Conservation (phyloP, 2,797 vertebrate genomes). For the Crocodylus rhombifer region DNA sequence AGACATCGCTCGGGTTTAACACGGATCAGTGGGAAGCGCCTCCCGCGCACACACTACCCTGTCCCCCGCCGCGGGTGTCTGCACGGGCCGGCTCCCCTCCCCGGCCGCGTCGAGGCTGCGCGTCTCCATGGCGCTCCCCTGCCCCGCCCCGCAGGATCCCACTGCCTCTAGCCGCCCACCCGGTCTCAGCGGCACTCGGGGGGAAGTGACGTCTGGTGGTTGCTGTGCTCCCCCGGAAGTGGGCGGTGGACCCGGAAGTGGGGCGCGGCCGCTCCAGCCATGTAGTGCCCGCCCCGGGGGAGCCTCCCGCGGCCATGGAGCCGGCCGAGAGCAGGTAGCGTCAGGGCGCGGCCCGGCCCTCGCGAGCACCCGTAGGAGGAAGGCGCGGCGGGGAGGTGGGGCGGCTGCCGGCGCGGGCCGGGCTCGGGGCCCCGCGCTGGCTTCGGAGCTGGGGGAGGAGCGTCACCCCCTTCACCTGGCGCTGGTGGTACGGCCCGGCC, state of each 20-base stretch:
- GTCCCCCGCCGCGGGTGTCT: too few species aligned
- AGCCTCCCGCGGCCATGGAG: slow-evolving; percentile 8
- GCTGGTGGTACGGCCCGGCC: not conserved
- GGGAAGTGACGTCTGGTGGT: slow-evolving; percentile 18
- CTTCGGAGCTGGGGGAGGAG: not conserved
- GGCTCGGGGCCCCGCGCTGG: too few species aligned
- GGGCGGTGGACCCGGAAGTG: not conserved
- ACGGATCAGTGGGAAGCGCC: too few species aligned
- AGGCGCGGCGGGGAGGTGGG: fast-evolving
- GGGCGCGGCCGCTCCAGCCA: not conserved
- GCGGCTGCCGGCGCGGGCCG: not conserved
- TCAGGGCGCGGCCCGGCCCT: not conserved
- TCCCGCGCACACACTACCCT: too few species aligned
- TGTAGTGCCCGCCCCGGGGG: not conserved
- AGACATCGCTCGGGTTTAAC: too few species aligned
- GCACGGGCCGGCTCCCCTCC: too few species aligned
- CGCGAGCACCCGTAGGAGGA: not conserved
- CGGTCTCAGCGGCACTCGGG: not conserved
- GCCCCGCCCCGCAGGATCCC: too few species aligned
- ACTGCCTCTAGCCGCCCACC: too few species aligned
- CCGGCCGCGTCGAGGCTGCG: too few species aligned
- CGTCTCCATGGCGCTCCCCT: too few species aligned
- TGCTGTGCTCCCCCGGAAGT: not conserved
- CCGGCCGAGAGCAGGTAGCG: not conserved
- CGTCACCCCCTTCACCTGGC: not conserved